phyloP scores from a whole-genome alignment of 2,888 invertebrate genomes.

The Phengaris alcon region DNA sequence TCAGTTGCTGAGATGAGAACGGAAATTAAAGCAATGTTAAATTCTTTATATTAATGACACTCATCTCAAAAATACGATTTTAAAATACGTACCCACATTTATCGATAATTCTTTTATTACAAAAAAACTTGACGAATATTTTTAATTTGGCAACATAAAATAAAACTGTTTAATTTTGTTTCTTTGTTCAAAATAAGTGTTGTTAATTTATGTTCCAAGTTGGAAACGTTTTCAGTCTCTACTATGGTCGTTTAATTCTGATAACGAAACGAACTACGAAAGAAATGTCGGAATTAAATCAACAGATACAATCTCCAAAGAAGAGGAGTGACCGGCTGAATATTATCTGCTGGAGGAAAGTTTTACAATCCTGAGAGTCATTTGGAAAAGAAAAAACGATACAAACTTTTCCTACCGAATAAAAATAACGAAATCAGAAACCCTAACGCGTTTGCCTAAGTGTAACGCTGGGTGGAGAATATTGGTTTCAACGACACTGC shows the following conservation, averaged over 20 bases:
- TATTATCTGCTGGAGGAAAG: conserved; percentile 50
- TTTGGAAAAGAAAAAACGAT: conserved; percentile 57
- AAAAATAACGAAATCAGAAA: conserved; percentile 66
- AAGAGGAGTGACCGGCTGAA: conserved; percentile 53
- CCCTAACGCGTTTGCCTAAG: conserved; percentile 63
- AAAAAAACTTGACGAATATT: not conserved
- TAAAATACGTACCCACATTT: not conserved
- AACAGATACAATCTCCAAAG: conserved; percentile 61
- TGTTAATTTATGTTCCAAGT: conserved; percentile 31
- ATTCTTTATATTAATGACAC: no score
- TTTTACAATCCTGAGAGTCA: conserved; percentile 45
- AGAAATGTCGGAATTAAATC: conserved; percentile 69
- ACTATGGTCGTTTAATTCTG: conserved; percentile 46
- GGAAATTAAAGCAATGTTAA: no score
- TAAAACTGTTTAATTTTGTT: conserved; percentile 33
- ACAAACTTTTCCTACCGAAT: conserved; percentile 64
- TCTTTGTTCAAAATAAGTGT: conserved; percentile 11
- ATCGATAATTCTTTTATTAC: not conserved
- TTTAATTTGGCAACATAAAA: not conserved
- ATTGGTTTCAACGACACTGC: conserved; percentile 37
- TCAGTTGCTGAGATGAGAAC: no score
- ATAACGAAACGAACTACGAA: conserved; percentile 50
- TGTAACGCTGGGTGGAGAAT: conserved; percentile 45
- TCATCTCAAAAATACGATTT: no score
- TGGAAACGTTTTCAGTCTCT: conserved; percentile 35